phyloP scores from a whole-genome alignment of 2,113 vertebrate species.

The Nematolebias whitei region DNA sequence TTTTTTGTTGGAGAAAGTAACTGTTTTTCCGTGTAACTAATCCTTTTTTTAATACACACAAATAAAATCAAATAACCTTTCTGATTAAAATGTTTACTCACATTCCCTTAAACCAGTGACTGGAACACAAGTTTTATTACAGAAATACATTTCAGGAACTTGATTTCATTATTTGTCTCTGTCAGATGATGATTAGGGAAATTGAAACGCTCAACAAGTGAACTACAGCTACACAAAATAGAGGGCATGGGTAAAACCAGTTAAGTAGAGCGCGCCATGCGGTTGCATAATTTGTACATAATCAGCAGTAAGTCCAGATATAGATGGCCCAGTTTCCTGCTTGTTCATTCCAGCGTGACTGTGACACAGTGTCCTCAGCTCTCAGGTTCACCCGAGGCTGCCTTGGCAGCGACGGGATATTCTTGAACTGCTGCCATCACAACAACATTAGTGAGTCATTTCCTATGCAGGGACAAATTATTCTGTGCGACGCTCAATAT shows the following conservation, averaged over 20 bases:
- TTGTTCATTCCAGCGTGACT: slow-evolving; percentile 42
- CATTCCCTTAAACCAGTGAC: not conserved
- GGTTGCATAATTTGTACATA: slow-evolving; percentile 77
- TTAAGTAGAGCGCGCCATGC: slow-evolving; percentile 75
- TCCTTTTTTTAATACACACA: not conserved
- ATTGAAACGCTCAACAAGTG: slow-evolving; percentile 23
- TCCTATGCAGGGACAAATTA: not conserved
- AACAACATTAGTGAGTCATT: not conserved
- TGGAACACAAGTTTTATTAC: not conserved
- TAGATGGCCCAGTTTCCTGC: slow-evolving; percentile 76
- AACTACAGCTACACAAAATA: slow-evolving; percentile 37
- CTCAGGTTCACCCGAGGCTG: slow-evolving; percentile 48
- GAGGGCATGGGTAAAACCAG: slow-evolving; percentile 34
- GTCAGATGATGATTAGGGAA: slow-evolving; percentile 1
- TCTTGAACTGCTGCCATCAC: slow-evolving; percentile 19
- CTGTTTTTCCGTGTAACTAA: not conserved
- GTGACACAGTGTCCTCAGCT: slow-evolving; percentile 57
- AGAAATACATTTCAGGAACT: not conserved
- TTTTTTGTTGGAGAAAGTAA: not conserved
- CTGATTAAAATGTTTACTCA: not conserved
- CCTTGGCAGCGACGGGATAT: not conserved
- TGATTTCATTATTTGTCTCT: slow-evolving; percentile 1
- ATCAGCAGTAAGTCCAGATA: slow-evolving; percentile 72
- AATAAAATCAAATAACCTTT: not conserved
- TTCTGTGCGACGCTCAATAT: too few species aligned